phyloP scores from a whole-genome alignment of 2,113 vertebrate species.

The Colaptes auratus region DNA sequence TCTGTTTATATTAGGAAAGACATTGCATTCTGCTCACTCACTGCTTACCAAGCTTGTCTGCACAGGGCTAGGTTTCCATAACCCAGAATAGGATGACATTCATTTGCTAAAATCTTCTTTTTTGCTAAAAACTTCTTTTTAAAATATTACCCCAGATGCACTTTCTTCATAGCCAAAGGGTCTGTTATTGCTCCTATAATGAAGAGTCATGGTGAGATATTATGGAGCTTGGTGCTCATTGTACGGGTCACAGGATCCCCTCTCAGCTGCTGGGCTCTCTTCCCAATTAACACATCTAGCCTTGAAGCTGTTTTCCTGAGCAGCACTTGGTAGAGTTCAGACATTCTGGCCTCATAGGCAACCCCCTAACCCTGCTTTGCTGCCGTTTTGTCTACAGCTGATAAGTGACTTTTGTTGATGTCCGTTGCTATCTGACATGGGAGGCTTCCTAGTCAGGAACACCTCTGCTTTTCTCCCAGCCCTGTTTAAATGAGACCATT shows the following conservation, averaged over 20 bases:
- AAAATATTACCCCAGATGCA: not conserved
- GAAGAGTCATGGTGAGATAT: not conserved
- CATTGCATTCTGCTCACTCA: slow-evolving; percentile 62
- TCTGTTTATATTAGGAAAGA: slow-evolving; percentile 66
- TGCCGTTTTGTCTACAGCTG: not conserved
- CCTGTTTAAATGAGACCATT: not conserved
- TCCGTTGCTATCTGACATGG: not conserved
- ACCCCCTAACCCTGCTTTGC: not conserved
- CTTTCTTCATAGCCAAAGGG: slow-evolving; percentile 8
- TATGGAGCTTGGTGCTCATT: not conserved
- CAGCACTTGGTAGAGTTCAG: not conserved
- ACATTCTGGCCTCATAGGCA: not conserved
- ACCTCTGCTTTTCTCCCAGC: not conserved
- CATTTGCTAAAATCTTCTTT: slow-evolving; percentile 15
- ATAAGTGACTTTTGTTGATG: not conserved
- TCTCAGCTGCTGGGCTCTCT: not conserved
- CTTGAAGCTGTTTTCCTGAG: not conserved
- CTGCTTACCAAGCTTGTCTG: slow-evolving; percentile 51
- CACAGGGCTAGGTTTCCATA: slow-evolving; percentile 41
- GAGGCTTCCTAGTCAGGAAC: not conserved
- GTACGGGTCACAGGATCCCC: not conserved
- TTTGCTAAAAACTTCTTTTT: not conserved
- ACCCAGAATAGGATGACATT: not conserved
- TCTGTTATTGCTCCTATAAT: not conserved
- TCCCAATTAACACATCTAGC: not conserved